Conservation (phyloP, 2,113 vertebrate genomes). For the Oenanthe oenanthe region DNA sequence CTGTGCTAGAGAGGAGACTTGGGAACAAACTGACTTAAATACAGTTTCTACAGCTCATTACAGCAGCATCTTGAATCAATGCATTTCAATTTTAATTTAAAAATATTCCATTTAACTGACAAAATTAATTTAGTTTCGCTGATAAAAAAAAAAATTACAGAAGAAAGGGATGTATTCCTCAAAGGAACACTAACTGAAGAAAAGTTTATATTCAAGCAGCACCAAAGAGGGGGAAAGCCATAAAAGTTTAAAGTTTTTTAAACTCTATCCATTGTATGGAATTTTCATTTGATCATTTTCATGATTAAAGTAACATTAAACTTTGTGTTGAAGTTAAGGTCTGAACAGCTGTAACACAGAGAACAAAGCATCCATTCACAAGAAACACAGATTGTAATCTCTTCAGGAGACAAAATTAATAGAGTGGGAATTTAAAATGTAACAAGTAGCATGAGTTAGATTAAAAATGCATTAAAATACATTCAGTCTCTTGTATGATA, state of each 20-base stretch:
- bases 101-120: background rate
- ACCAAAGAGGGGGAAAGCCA: background rate
- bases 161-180: background rate
- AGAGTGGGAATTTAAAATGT: background rate
- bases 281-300: background rate
- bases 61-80: background rate
- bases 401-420: background rate
- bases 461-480: background rate
- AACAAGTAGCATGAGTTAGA: background rate
- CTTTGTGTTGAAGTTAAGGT: background rate
- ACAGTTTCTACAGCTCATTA: background rate
- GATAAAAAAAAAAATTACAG: background rate
- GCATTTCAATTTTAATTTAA: background rate
- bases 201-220: background rate
- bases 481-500: background rate
- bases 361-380: background rate
- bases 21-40: background rate
- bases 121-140: too few species aligned
- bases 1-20: background rate
- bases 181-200: background rate
- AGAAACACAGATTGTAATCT: background rate
- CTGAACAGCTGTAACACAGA: background rate
- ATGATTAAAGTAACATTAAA: background rate
- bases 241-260: background rate
- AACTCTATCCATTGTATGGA: background rate